Base-by-base conservation (phyloP, 2,888 invertebrate genomes). In the Harpagoxenus sublaevis region DNA sequence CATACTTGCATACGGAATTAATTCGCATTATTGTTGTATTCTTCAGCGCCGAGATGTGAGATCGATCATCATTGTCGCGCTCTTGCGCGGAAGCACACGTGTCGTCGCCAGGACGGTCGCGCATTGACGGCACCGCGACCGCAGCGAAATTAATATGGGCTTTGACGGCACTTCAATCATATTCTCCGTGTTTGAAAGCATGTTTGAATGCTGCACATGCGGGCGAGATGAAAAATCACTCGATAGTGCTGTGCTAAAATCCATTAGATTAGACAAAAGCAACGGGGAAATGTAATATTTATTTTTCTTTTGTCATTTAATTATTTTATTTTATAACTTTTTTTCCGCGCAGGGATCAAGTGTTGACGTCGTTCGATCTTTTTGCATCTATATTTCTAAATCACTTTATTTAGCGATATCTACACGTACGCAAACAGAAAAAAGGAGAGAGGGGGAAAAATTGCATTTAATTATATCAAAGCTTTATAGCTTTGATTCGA, bases 91-190 rank as follows among this genome's bases (percentile, higher is more conserved):
- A 12, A 79, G 5, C 4, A 79, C 73, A 60, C 42, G 79, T 60
- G 79, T 81, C 79, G 79, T 81, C 79, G 42, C 42, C 79, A 8
- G 31, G 45, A 51, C 18, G 60, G 18, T 51, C 45, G 60, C 73
- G 35, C 35, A 55, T 28, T 57, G 31, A 71, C 35, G 60, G 60
- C 28, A 39, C 23, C 28, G 28, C 35, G 12, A 28, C 35, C 23
- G 23, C 23, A 23, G 73, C 35, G 60, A 39, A 48, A 81, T 81
- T 81, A 81, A 81, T 81, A 81, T 81, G 79, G 60, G 48, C 73
- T 73, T 73, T 62, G 73, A 81, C 79, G 28, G 79, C 79, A 28
- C 60, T 60, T 81, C 73, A 60, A 73, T 79, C 73, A 79, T 60
- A 73, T 28, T 55, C 31, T 10, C 53, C 42, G 42, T 31, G 42